Evolutionary conservation across 2,888 invertebrate species (phyloP), one percentile per base, ranked within the genome.

Genomic region (Lepas anatifera): DNA sequence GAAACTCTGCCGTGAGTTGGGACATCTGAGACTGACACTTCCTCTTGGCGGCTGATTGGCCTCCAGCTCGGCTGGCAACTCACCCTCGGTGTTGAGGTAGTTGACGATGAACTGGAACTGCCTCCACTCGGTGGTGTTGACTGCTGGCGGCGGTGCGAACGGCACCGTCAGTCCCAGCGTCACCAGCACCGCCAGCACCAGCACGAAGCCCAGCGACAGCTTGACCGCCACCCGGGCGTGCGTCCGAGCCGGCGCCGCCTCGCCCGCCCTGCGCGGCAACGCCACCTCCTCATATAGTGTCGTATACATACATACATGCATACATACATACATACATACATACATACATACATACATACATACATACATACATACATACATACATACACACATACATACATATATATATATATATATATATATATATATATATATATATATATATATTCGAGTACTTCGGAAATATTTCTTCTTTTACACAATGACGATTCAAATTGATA

Each of bases 101-200:
- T 68, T 25, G 8, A 43, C 50, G n/a, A 48, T 27, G 41, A 46
- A 58, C 32, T 32, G 16, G 58, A 58, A 58, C 32, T 58, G 6
- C 1, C 32, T 29, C 58, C 58, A 58, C 29, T 27, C 32, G 29
- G 58, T 58, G 32, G 58, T 32, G 58, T 58, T 58, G 58, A 18
- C 18, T 10, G 68, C 68, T 2, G 50, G 63, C 32, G 64, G 43
- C 27, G 58, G 63, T 11, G 68, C 43, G 16, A 68, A 70, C 22
- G 70, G 70, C 48, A 70, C 41, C 63, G 68, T 63, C 41, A 67
- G 46, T 3, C 70, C 70, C 22, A 70, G 25, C 10, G 46, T 13
- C 27, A 67, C 63, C 32, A 70, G 50, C 35, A 67, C 27, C 7
- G 35, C 8, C 37, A 70, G 32, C 29, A 70, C 4, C 39, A 58